phyloP scores from a whole-genome alignment of 2,888 invertebrate genomes.

The Epistrophe grossulariae region DNA sequence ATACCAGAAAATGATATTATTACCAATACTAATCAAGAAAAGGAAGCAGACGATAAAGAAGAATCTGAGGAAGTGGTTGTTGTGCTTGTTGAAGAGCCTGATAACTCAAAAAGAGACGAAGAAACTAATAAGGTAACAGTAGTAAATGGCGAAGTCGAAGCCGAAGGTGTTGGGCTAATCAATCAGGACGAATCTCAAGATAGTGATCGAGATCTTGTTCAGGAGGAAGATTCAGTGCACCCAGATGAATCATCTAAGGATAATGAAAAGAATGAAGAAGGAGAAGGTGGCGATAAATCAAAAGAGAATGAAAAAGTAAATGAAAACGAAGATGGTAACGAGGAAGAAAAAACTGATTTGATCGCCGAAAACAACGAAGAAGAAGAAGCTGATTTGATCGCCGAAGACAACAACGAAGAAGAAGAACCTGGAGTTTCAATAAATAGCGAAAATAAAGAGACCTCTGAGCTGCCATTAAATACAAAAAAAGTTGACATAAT shows the following conservation, averaged over 20 bases:
- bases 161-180: conserved; percentile 27
- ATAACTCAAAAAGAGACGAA: conserved; percentile 73
- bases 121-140: conserved; percentile 24
- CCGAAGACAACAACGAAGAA: neutral
- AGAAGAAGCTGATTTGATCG: conserved; percentile 55
- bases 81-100: conserved; percentile 72
- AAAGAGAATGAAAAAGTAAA: conserved; percentile 6
- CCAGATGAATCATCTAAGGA: neutral
- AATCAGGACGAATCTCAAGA: conserved; percentile 56
- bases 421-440: conserved; percentile 14
- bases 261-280: conserved; percentile 9
- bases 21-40: neutral
- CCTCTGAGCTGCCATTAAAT: conserved; percentile 11
- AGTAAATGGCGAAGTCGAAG: conserved; percentile 35
- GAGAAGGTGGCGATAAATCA: conserved; percentile 2
- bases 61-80: conserved; percentile 73
- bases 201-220: neutral
- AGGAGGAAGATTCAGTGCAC: neutral
- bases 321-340: neutral
- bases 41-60: conserved; percentile 44
- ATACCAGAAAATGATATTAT: neutral
- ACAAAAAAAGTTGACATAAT: conserved; percentile 1
- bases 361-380: conserved; percentile 43
- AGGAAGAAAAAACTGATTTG: neutral
- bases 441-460: conserved; percentile 25